Base-by-base conservation (phyloP, 2,797 vertebrate species). In the Takifugu ocellatus region DNA sequence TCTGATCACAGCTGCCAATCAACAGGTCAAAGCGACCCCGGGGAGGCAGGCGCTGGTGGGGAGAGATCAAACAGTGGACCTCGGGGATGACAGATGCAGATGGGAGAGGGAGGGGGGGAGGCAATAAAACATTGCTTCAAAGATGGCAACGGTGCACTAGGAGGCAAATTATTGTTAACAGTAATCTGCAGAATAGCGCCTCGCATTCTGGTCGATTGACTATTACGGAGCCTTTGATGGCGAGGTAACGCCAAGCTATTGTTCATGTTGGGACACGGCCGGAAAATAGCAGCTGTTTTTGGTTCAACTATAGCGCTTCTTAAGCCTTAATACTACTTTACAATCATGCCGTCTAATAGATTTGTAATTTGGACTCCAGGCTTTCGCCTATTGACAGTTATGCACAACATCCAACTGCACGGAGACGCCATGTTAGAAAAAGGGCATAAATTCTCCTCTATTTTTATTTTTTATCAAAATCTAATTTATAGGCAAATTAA, bases 1-100 rank as follows among this genome's bases (percentile, higher is more conserved):
- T 89, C 88, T 90, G 89, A 90, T 89, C 85, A 71, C 88, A 91
- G 90, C 90, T 91, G 90, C 85, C 90, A 91, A 91, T 91, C 90
- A 91, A 91, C 90, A 90, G 89, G 89, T 91, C 89, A 90, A 83
- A 85, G 86, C 86, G 87, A 85, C 89, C 88, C 87, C 68, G 74
- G 89, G 88, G 89, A 89, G 87, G 79, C 75, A 77, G 78, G 66
- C 80, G 70, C 84, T 81, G 78, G 85, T 82, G 78, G 85, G 79
- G 72, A 75, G 84, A 90, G 88, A 90, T 90, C 89, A 91, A 90
- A 90, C 87, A 83, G 68, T 47, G 83, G 83, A 90, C 88, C 87
- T 84, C 73, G 52, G 86, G 89, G 85, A 87, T 83, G 88, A 85
- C 88, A 90, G 87, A 89, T 88, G 89, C 85, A 89, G 88, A 90